A percentile compares a stretch with the other conserved stretches of the same genome.
Conservation (phyloP, 2,888 invertebrate genomes). For the Volucella inanis region DNA sequence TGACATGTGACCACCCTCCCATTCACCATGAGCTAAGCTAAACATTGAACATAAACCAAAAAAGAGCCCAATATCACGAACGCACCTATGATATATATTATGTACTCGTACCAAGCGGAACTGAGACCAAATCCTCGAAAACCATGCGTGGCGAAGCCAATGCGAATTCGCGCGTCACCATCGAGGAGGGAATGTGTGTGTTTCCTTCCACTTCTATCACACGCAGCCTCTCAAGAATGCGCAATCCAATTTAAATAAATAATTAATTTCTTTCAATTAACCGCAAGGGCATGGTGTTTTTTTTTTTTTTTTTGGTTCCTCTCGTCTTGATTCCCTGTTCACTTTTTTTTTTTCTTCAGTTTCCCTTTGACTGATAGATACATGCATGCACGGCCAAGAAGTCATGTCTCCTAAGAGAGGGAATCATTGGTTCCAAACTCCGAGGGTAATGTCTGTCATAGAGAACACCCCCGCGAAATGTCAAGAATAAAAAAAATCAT, state of each 20-base stretch:
- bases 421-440: conserved; percentile 25
- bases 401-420: conserved; percentile 48
- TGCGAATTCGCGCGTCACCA: conserved; percentile 52
- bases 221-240: conserved; percentile 68
- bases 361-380: conserved; percentile 58
- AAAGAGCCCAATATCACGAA: conserved; percentile 48
- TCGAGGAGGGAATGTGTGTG: conserved; percentile 3
- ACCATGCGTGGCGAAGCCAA: conserved; percentile 66
- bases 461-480: conserved; percentile 63
- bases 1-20: conserved; percentile 38
- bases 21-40: neutral
- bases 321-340: neutral
- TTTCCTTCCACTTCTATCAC: conserved; percentile 27
- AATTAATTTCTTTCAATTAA: conserved; percentile 82
- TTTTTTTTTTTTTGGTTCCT: conserved; percentile 3
- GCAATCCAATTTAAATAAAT: conserved; percentile 82
- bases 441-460: conserved; percentile 44
- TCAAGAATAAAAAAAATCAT: conserved; percentile 16
- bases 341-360: conserved; percentile 15
- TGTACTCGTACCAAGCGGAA: neutral
- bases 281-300: conserved; percentile 77
- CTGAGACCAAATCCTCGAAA: conserved; percentile 30
- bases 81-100: neutral
- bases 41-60: conserved; percentile 37
- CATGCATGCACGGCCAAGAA: conserved; percentile 53